A percentile compares a stretch with the other conserved stretches of the same genome.
These are phyloP conservation scores for Alitta virens DNA, from an alignment of 2,888 invertebrate genomes.

Conservation along the genomic window DNA sequence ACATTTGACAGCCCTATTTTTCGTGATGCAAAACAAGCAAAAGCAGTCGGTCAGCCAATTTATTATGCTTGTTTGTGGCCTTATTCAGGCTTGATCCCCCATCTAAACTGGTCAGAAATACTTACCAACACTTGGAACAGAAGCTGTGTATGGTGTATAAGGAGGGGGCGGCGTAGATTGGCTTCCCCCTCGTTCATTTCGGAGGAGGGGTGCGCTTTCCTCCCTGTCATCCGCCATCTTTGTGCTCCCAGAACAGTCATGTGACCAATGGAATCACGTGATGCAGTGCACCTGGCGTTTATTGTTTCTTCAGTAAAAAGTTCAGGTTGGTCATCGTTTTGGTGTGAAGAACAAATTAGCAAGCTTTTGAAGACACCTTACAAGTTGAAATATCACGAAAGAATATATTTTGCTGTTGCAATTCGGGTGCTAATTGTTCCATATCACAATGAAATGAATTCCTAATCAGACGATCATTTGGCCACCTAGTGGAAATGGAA, in stretches of 20 bases:
- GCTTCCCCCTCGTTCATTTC: conserved; percentile 2
- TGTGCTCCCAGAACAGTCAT: conserved; percentile 4
- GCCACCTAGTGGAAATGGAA: no score
- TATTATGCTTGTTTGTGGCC: background rate
- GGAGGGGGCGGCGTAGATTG: conserved; percentile 3
- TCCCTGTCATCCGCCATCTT: conserved; percentile 16
- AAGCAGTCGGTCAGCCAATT: background rate
- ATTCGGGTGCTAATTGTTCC: no score
- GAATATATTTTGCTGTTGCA: no score
- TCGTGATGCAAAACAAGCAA: background rate
- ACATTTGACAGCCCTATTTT: no score
- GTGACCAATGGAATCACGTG: conserved; percentile 7
- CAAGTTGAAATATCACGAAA: no score
- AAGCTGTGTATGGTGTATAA: conserved; percentile 7
- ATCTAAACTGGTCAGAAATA: background rate
- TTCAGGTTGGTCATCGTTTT: no score
- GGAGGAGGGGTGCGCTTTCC: conserved; percentile 10
- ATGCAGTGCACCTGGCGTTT: background rate
- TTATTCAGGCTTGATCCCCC: background rate
- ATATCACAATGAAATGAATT: no score
- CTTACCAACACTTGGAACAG: conserved; percentile 1
- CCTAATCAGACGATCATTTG: no score
- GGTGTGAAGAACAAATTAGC: no score
- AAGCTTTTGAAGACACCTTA: no score
- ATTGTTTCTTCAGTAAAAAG: no score